Base-by-base conservation (phyloP, 2,888 invertebrate species). In the Brachylomia viminalis region DNA sequence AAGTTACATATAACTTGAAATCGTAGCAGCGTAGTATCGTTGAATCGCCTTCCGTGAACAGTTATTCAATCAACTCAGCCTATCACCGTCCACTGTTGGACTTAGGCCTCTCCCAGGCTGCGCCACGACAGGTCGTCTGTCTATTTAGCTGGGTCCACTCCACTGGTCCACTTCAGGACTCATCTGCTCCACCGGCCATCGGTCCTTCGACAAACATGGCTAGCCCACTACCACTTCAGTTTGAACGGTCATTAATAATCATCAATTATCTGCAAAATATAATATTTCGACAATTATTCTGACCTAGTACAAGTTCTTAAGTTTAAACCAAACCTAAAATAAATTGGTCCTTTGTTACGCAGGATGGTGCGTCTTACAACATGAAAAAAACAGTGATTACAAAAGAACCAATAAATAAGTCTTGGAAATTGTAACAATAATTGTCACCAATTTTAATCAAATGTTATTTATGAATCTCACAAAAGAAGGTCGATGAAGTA, bases 391-490 rank as follows among this genome's bases (percentile, higher is more conserved):
- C n/a, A 33, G 6, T 54, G 30, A 56, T 66, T 67, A 42, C 38
- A 49, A 56, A 54, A 73, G 13, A 7, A 61, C n/a, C 59, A 69
- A 33, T 61, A 49, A 69, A 59, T 42, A 38, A 38, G 2, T 49
- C 13, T 79, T 66, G 23, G 17, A 56, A 47, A 66, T 38, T 66
- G 20, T 66, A n/a, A 42, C 33, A 52, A n/a, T n/a, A n/a, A n/a
- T n/a, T n/a, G n/a, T n/a, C n/a, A n/a, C n/a, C n/a, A n/a, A n/a
- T n/a, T n/a, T n/a, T n/a, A n/a, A n/a, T n/a, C n/a, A n/a, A n/a
- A n/a, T n/a, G n/a, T 79, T 73, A 38, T 6, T 5, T 38, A 79
- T 59, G 17, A 33, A 33, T 47, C 42, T 59, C 42, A 69, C 52
- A 30, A 58, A 42, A 11, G 59, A 54, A 54, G 47, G 54, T 73